These are phyloP conservation scores for Cyclargus thomasi DNA, from an alignment of 1,140 invertebrate species.

Conservation along the genomic window DNA sequence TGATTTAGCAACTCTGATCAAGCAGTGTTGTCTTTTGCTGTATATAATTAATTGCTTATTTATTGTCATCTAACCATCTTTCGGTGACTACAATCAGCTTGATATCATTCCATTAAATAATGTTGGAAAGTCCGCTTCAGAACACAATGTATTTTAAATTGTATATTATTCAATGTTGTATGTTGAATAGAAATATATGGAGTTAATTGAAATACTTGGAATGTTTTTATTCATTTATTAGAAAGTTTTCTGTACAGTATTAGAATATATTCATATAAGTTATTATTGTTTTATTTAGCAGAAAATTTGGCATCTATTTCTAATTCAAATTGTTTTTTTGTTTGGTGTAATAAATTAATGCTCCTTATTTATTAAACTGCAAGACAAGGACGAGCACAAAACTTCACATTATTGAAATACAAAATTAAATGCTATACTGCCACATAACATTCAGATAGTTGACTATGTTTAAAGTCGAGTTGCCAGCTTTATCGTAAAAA, in stretches of 20 bases:
- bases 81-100: conserved; percentile 54
- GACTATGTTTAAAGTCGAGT: too few species aligned
- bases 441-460: too few species aligned
- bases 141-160: conserved; percentile 55
- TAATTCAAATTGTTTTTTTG: too few species aligned
- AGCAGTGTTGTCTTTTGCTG: conserved; percentile 43
- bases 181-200: conserved; percentile 71
- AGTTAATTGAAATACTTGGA: conserved; percentile 48
- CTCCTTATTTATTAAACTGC: too few species aligned
- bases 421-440: too few species aligned
- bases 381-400: too few species aligned
- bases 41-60: conserved; percentile 56
- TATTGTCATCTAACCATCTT: conserved; percentile 46
- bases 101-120: conserved; percentile 65
- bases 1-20: conserved; percentile 3
- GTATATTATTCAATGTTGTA: conserved; percentile 70
- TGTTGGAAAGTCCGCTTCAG: conserved; percentile 50
- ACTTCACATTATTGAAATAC: too few species aligned
- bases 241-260: conserved; percentile 55
- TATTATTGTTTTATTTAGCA: conserved; percentile 51
- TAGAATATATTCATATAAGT: conserved; percentile 65
- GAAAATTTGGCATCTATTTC: too few species aligned
- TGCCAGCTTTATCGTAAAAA: too few species aligned
- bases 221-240: conserved; percentile 51
- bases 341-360: too few species aligned